Evolutionary conservation across 1,140 invertebrate species (phyloP).

Genomic region (Trachymyrmex septentrionalis): DNA sequence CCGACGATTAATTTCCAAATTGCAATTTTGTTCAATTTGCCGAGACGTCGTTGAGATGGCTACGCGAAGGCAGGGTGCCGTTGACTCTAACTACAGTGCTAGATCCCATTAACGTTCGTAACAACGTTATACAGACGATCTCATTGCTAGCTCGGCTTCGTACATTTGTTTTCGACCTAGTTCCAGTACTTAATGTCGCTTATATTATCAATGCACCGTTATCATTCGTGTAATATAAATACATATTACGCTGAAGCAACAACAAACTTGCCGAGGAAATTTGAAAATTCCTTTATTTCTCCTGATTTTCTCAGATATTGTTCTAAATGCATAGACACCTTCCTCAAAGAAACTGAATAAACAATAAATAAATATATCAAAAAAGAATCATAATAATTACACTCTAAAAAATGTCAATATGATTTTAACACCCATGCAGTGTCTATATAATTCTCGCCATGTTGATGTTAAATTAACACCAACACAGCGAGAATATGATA

Average conservation of each 20-base stretch:
- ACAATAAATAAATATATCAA: background rate
- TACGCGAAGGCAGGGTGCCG: slow-evolving; percentile 48
- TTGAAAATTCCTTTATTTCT: background rate
- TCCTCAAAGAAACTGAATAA: background rate
- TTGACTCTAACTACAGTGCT: slow-evolving; percentile 67
- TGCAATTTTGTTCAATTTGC: slow-evolving; percentile 76
- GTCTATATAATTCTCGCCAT: no score
- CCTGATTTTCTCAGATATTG: background rate
- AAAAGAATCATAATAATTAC: background rate
- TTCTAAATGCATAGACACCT: background rate
- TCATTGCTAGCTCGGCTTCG: slow-evolving; percentile 53
- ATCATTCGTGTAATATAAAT: background rate
- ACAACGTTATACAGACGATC: slow-evolving; percentile 68
- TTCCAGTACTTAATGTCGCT: slow-evolving; percentile 63
- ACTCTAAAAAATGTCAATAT: no score
- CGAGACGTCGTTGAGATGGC: slow-evolving; percentile 57
- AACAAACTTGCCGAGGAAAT: slow-evolving; percentile 8
- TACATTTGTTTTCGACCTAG: slow-evolving; percentile 75
- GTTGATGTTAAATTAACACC: no score
- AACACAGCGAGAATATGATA: no score
- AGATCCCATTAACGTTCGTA: slow-evolving; percentile 73
- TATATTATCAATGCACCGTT: slow-evolving; percentile 68
- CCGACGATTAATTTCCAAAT: slow-evolving; percentile 75
- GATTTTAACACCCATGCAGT: no score
- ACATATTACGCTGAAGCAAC: background rate